Conservation (phyloP, 2,113 vertebrate genomes). For the Lepus americanus region DNA sequence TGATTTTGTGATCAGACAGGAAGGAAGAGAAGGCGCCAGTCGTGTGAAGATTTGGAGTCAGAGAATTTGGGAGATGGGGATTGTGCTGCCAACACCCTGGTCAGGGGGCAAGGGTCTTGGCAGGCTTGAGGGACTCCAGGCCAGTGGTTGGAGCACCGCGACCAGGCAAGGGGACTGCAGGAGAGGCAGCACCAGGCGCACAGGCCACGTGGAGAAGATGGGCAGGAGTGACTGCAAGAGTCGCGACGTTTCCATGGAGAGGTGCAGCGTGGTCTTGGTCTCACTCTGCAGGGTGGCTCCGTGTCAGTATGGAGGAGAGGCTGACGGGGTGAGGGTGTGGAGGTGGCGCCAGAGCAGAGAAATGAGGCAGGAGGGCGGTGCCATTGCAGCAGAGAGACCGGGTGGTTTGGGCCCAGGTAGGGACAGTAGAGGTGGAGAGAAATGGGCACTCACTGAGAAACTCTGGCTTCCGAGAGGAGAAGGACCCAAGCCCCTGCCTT, state of each 20-base stretch:
- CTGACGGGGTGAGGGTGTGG: no score
- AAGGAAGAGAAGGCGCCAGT: not conserved
- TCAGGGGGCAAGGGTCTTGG: not conserved
- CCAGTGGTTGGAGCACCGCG: not conserved
- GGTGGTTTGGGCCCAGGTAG: not conserved
- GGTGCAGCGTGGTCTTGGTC: not conserved
- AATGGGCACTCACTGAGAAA: not conserved
- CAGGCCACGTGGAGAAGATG: not conserved
- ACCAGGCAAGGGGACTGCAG: not conserved
- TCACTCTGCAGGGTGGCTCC: no score
- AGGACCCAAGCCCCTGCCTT: not conserved
- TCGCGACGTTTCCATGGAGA: not conserved
- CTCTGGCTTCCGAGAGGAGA: not conserved
- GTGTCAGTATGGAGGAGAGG: no score
- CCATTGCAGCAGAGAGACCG: not conserved
- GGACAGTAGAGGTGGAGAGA: not conserved
- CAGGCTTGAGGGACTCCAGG: not conserved
- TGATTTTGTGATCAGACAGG: not conserved
- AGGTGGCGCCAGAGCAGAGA: no score
- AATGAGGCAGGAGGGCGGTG: not conserved
- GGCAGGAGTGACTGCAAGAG: no score
- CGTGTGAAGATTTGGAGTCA: not conserved
- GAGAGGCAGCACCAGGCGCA: not conserved
- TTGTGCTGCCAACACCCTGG: not conserved
- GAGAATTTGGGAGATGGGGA: not conserved